These are phyloP conservation scores for Siphonodentalium dalli DNA, from an alignment of 2,888 invertebrate genomes.

Conservation along the genomic window DNA sequence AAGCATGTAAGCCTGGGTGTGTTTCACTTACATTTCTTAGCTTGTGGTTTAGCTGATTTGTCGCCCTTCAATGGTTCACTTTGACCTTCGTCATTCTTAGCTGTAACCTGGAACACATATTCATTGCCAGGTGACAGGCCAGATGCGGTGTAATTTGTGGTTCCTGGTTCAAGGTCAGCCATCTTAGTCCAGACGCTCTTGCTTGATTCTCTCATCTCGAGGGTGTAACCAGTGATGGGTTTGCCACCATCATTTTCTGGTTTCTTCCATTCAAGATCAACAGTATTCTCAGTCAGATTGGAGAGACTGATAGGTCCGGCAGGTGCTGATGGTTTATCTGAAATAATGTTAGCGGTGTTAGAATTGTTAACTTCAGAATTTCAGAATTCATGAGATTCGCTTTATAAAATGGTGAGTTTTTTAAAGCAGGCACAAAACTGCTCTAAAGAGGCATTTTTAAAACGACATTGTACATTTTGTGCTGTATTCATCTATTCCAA, in stretches of 20 bases:
- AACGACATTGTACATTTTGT: too few species aligned
- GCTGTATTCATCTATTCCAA: too few species aligned
- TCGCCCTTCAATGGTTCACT: conserved; percentile 73
- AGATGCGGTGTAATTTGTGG: conserved; percentile 59
- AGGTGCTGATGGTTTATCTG: conserved; percentile 88
- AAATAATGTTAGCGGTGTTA: too few species aligned
- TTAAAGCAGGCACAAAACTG: too few species aligned
- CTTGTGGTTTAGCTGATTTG: conserved; percentile 40
- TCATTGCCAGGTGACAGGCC: conserved; percentile 79
- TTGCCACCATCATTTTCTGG: conserved; percentile 61
- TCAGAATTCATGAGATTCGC: too few species aligned
- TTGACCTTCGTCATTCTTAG: conserved; percentile 83
- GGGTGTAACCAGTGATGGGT: conserved; percentile 55
- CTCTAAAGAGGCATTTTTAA: too few species aligned
- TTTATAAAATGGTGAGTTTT: too few species aligned
- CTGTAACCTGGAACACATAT: conserved; percentile 86
- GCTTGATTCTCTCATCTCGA: conserved; percentile 75
- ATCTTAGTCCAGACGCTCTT: conserved; percentile 80
- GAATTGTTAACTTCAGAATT: too few species aligned
- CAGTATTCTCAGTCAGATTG: conserved; percentile 84
- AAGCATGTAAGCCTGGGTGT: too few species aligned
- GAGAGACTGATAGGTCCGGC: conserved; percentile 79
- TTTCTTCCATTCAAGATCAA: conserved; percentile 72
- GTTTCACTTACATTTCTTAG: conserved; percentile 51
- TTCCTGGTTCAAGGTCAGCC: conserved; percentile 34